Conservation (phyloP, 1,140 invertebrate genomes). For the Varroa destructor region DNA sequence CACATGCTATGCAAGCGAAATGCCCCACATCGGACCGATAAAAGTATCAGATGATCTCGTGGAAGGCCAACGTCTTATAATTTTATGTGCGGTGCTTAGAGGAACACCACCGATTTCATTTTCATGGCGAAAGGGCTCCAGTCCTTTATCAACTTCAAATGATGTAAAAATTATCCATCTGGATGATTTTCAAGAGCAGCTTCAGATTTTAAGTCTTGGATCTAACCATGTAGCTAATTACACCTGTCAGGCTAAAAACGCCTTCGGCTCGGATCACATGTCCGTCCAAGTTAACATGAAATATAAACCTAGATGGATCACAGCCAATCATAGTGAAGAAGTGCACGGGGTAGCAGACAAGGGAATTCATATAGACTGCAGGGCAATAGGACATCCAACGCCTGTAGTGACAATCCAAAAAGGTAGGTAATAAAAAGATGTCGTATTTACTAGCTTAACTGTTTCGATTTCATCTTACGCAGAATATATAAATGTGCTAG, state of each 20-base stretch:
- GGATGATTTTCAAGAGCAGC: conserved; percentile 28
- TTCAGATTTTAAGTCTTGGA: conserved; percentile 41
- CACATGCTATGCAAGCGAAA: not conserved
- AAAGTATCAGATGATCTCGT: conserved; percentile 9
- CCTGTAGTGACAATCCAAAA: conserved; percentile 30
- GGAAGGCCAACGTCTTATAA: conserved; percentile 1
- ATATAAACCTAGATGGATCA: not conserved
- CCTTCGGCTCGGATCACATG: conserved; percentile 47
- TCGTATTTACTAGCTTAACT: no score
- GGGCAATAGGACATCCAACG: conserved; percentile 31
- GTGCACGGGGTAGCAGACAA: conserved; percentile 24
- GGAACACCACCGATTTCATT: conserved; percentile 61
- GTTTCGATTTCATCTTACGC: no score
- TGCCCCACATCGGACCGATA: conserved; percentile 1
- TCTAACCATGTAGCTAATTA: conserved; percentile 55
- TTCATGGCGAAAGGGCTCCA: conserved; percentile 33
- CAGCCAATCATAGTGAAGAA: no score
- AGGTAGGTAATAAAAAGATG: not conserved
- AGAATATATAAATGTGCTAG: no score
- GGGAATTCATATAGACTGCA: conserved; percentile 30
- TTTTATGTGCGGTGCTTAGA: conserved; percentile 67
- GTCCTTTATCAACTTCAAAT: conserved; percentile 49
- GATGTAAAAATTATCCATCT: conserved; percentile 23
- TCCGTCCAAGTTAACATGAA: not conserved
- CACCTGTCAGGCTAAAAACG: conserved; percentile 56